phyloP scores from a whole-genome alignment of 2,888 invertebrate species.

The Anorthoa munda region DNA sequence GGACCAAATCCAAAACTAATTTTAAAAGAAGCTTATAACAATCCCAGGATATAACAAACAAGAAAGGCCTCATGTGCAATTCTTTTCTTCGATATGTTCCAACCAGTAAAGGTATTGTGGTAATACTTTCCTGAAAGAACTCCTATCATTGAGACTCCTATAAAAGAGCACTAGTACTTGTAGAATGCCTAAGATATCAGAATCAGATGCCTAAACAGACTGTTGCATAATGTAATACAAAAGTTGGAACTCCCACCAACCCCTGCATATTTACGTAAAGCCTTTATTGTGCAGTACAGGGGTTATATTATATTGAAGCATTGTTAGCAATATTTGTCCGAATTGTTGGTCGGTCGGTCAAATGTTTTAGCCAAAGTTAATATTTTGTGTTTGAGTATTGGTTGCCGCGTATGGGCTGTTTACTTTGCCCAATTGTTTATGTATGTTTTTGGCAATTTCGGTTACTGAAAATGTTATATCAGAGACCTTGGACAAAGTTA shows the following conservation, averaged over 20 bases:
- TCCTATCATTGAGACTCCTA: too few species aligned
- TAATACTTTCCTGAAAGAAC: too few species aligned
- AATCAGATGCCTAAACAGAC: not conserved
- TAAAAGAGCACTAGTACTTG: too few species aligned
- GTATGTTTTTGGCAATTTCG: constrained; percentile 8
- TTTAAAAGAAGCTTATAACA: too few species aligned
- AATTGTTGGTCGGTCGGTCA: constrained; percentile 28
- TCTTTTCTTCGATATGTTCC: too few species aligned
- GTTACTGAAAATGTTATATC: too few species aligned
- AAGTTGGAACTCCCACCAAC: not conserved
- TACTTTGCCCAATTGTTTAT: constrained; percentile 23
- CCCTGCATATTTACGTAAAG: not conserved
- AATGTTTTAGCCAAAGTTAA: constrained; percentile 40
- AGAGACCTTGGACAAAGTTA: too few species aligned
- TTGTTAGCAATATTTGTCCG: constrained; percentile 15
- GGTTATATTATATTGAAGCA: constrained; percentile 12
- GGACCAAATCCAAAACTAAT: too few species aligned
- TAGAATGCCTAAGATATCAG: not conserved
- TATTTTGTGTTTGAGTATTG: constrained; percentile 43
- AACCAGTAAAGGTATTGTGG: too few species aligned
- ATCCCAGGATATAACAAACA: too few species aligned
- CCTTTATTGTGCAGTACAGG: not conserved
- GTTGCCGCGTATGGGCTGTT: constrained; percentile 17
- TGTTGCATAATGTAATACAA: not conserved
- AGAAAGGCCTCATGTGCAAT: too few species aligned